Evolutionary conservation across 1,140 invertebrate species (phyloP), one percentile per base, ranked within the genome.

Genomic region (Idris sp.): DNA sequence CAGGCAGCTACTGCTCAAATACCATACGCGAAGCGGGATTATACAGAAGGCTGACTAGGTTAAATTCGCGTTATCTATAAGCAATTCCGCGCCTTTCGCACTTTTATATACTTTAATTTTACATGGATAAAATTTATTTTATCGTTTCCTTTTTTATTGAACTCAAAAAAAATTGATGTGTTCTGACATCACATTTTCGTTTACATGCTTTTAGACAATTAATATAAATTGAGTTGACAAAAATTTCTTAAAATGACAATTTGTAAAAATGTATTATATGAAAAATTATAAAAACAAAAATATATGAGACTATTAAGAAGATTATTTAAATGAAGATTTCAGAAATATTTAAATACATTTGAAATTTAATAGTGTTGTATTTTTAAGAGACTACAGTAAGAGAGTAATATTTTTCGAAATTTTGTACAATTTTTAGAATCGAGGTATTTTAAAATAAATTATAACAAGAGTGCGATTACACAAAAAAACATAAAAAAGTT

Each of bases 11-110:
- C 84, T 86, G 84, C 84, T 87, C 82, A 86, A 84, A 79, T 87
- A 87, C 81, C 83, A 84, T n/a, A n/a, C 78, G 82, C 81, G 77
- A 84, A 83, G 79, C 84, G 82, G 81, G 84, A 86, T 87, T 82
- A 83, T 74, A 83, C 82, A 84, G 82, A 88, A 88, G 86, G 85
- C 86, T 88, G 86, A 88, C 78, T 88, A 88, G 86, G 79, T 83
- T 82, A 80, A 77, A 74, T 79, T 76, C 74, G 75, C 83, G 79
- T 82, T 82, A 81, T 79, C 79, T 77, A 79, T 78, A 72, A 78
- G 65, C 65, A 59, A 80, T 65, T 78, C 54, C 49, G 51, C 35
- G 35, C n/a, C 41, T 78, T 49, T 46, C 44, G 59, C 54, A 76
- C 62, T 67, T 76, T 48, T 78, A n/a, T n/a, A n/a, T 67, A 72